Conservation (phyloP, 2,888 invertebrate genomes). For the Phengaris alcon region DNA sequence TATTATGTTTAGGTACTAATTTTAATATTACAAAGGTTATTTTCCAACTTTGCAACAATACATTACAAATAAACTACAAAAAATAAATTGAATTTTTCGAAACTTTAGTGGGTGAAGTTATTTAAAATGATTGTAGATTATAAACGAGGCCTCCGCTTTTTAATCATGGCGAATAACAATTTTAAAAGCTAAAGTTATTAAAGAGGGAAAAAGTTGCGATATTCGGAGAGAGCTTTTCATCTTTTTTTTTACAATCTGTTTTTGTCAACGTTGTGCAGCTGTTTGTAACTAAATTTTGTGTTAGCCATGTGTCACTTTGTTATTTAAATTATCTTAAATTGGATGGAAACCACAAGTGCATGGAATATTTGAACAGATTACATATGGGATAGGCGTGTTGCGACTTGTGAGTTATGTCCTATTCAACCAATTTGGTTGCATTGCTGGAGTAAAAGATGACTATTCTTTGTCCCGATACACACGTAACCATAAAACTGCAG, state of each 20-base stretch:
- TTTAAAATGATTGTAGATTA: constrained; percentile 19
- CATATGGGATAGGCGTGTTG: too few species aligned
- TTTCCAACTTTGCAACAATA: not conserved
- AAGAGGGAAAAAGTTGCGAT: constrained; percentile 4
- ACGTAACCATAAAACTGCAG: too few species aligned
- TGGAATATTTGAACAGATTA: too few species aligned
- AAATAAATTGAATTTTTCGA: constrained; percentile 12
- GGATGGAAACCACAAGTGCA: not conserved
- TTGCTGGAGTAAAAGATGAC: too few species aligned
- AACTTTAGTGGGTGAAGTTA: not conserved
- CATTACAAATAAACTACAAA: constrained; percentile 15
- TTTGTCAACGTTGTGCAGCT: constrained; percentile 8
- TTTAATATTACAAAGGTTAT: not conserved
- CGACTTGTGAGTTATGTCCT: too few species aligned
- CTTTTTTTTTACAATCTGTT: not conserved
- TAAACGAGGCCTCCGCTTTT: not conserved
- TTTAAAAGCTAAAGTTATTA: constrained; percentile 18
- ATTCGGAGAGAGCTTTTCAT: not conserved
- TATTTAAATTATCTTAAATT: not conserved
- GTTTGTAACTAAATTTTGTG: not conserved
- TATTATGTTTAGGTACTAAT: not conserved
- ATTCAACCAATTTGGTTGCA: too few species aligned
- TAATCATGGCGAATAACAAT: constrained; percentile 4
- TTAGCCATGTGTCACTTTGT: not conserved
- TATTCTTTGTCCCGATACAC: too few species aligned